Evolutionary conservation across 2,888 invertebrate species (phyloP).

Genomic region (Pandemis heparana): DNA sequence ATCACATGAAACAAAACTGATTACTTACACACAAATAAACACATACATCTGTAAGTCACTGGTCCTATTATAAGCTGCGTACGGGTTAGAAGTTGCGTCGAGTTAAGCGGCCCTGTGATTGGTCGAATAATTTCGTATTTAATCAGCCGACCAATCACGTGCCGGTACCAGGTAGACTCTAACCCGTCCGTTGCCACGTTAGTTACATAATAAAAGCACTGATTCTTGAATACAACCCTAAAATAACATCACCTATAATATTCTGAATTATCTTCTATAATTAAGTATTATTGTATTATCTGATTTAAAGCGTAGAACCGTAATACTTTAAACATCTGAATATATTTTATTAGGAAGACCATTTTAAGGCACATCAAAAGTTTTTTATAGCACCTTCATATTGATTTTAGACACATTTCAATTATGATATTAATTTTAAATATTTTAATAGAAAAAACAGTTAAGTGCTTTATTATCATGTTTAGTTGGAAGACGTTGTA

Average conservation of each 20-base stretch:
- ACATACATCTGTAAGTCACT: conserved; percentile 51
- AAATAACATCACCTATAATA: conserved; percentile 54
- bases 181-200: conserved; percentile 48
- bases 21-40: conserved; percentile 39
- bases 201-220: conserved; percentile 62
- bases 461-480: neutral
- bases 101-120: neutral
- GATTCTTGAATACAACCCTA: conserved; percentile 51
- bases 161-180: neutral
- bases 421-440: neutral
- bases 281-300: conserved; percentile 52
- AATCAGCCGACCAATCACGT: neutral
- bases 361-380: conserved; percentile 65
- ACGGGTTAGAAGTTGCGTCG: neutral
- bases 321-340: conserved; percentile 73
- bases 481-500: conserved; percentile 32
- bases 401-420: conserved; percentile 18
- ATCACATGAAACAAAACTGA: conserved; percentile 38
- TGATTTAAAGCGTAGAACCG: conserved; percentile 82
- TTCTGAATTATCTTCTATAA: conserved; percentile 37
- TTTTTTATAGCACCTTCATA: conserved; percentile 63
- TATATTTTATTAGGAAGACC: conserved; percentile 71
- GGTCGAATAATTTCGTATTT: neutral
- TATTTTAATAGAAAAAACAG: neutral
- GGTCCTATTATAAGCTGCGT: conserved; percentile 48